Evolutionary conservation across 1,140 invertebrate species (phyloP).

Genomic region (Bombus consobrinus): DNA sequence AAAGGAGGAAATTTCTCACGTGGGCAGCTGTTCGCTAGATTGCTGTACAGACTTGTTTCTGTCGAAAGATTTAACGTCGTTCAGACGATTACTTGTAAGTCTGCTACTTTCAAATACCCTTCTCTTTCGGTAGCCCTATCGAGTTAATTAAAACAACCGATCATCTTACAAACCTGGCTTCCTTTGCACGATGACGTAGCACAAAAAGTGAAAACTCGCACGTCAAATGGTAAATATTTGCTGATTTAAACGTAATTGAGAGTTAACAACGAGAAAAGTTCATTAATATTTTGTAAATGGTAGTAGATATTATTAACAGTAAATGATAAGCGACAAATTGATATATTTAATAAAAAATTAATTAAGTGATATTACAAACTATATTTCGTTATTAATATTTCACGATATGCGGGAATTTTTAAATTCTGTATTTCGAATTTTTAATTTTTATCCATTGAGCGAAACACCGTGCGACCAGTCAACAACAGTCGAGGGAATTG

Average conservation of each 20-base stretch:
- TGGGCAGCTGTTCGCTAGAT: conserved; percentile 14
- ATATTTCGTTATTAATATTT: too few species aligned
- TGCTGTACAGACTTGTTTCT: conserved; percentile 8
- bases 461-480: neutral
- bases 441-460: too few species aligned
- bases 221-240: neutral
- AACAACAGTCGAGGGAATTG: neutral
- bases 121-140: neutral
- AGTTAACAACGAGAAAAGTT: neutral
- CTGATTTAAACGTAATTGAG: neutral
- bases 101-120: neutral
- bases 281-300: neutral
- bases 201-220: neutral
- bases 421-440: too few species aligned
- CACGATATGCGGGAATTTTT: too few species aligned
- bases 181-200: too few species aligned
- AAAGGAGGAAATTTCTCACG: conserved; percentile 17
- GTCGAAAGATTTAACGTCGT: conserved; percentile 36
- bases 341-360: too few species aligned
- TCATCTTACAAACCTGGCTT: neutral
- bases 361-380: too few species aligned
- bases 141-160: conserved; percentile 40
- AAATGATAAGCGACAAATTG: neutral
- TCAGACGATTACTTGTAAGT: conserved; percentile 35
- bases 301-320: neutral